Percentiles rank a stretch among this genome's conserved stretches.
Conservation (phyloP, 2,113 vertebrate species). For the Leucosticte australis region DNA sequence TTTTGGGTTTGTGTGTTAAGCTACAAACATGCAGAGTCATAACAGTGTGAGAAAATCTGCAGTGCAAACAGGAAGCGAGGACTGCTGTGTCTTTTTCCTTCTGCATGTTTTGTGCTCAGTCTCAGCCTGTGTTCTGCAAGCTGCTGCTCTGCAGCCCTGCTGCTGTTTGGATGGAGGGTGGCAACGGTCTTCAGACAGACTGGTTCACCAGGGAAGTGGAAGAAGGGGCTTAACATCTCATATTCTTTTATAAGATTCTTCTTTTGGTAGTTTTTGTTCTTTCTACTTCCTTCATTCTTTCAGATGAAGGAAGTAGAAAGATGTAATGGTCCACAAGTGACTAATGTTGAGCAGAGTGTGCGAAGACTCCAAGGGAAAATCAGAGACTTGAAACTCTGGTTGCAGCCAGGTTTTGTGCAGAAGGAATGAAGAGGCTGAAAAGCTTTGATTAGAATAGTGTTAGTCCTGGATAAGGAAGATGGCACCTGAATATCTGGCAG, state of each 20-base stretch:
- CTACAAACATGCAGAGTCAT: conserved; percentile 20
- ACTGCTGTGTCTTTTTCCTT: not conserved
- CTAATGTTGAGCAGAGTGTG: not conserved
- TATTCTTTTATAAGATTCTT: not conserved
- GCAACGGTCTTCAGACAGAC: not conserved
- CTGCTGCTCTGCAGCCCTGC: not conserved
- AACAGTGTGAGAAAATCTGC: not conserved
- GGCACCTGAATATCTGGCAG: not conserved
- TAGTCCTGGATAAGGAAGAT: not conserved
- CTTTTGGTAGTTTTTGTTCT: not conserved
- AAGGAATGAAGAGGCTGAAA: not conserved
- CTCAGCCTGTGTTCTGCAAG: not conserved
- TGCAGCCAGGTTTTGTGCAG: not conserved
- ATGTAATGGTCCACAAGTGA: not conserved
- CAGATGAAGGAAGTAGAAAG: not conserved
- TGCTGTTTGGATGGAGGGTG: not conserved
- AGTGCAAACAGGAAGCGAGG: not conserved
- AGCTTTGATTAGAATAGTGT: not conserved
- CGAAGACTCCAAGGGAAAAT: not conserved
- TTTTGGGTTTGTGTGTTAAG: conserved; percentile 30
- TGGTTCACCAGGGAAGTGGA: not conserved
- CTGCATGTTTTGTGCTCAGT: not conserved
- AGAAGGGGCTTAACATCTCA: not conserved
- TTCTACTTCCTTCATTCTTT: too few species aligned
- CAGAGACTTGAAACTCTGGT: not conserved